Evolutionary conservation across 2,888 invertebrate genomes (phyloP), one percentile per base, ranked within the genome.

Genomic region (Trisateles emortualis): DNA sequence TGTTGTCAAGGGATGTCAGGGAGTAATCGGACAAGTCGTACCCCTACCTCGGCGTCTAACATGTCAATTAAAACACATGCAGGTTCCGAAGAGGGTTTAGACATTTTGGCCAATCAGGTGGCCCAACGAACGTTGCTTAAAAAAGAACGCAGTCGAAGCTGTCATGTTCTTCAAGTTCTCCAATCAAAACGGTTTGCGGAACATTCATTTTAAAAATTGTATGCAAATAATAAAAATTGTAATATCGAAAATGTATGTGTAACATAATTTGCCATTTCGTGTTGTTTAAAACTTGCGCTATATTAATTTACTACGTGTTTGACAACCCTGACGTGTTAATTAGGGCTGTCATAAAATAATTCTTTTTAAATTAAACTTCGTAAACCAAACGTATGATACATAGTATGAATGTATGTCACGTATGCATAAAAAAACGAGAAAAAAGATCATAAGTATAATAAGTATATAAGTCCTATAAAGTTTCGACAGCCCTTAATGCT

Each of bases 21-120:
- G 9, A 17, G 14, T 16, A 10, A 22, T 38, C 33, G 17, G 41
- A 50, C 39, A 50, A 38, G 17, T 9, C n/a, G n/a, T 13, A 19
- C 42, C 9, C 29, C 17, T 19, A 11, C 8, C 6, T 13, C 4
- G 11, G 26, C 5, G 11, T n/a, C 33, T 30, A 36, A 19, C 19
- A 41, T 36, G 46, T 46, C 52, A 50, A 50, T 50, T 50, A 50
- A 30, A n/a, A 10, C 11, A 24, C 39, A 39, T 3, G 19, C 40
- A 16, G n/a, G 11, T 13, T 45, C 24, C 33, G 26, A 19, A 36
- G 29, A 42, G 13, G 22, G 40, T 32, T 22, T 40, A 13, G 24
- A 24, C 10, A 14, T 41, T 42, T 36, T 9, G 11, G 36, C 16
- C 33, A 35, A 11, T 29, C 10, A 14, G 59, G 53, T 52, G 11